Percentiles rank a stretch among this genome's conserved stretches.
These are phyloP conservation scores for Laterallus jamaicensis DNA, from an alignment of 2,113 vertebrate species.

Conservation along the genomic window DNA sequence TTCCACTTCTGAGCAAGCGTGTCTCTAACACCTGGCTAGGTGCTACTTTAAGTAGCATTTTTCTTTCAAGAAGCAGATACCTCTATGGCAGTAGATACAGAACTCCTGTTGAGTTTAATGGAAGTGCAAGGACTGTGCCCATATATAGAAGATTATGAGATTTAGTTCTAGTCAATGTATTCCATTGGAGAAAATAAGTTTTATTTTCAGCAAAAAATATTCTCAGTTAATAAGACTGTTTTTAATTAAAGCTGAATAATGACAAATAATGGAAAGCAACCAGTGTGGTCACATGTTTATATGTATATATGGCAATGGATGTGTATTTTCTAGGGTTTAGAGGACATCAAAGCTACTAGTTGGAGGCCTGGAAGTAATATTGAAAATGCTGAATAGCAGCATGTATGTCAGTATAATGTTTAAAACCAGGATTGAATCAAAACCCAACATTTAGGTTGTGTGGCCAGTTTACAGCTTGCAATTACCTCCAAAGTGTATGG, in stretches of 20 bases:
- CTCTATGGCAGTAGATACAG: background rate
- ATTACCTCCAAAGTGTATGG: background rate
- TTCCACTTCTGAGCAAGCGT: background rate
- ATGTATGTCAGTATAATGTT: background rate
- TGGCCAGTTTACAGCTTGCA: background rate
- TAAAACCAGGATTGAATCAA: background rate
- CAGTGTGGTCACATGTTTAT: slow-evolving; percentile 7
- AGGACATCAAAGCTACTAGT: slow-evolving; percentile 13
- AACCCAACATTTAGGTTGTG: background rate
- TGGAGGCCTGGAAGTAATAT: slow-evolving; percentile 34
- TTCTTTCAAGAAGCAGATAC: slow-evolving; percentile 39
- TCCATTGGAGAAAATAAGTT: background rate
- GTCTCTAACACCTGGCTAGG: slow-evolving; percentile 64
- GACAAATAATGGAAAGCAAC: slow-evolving; percentile 43
- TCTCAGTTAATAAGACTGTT: slow-evolving; percentile 21
- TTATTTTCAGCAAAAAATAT: slow-evolving; percentile 6
- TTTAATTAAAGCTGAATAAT: slow-evolving; percentile 60
- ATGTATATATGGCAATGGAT: slow-evolving; percentile 19
- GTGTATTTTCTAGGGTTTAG: slow-evolving; percentile 32
- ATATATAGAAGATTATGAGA: slow-evolving; percentile 25
- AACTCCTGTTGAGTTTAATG: background rate
- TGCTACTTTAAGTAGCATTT: slow-evolving; percentile 50
- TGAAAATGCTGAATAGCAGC: slow-evolving; percentile 19
- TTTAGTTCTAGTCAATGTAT: background rate
- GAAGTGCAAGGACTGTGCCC: background rate